Evolutionary conservation across 2,113 vertebrate genomes (phyloP).

Genomic region (Heptranchias perlo): DNA sequence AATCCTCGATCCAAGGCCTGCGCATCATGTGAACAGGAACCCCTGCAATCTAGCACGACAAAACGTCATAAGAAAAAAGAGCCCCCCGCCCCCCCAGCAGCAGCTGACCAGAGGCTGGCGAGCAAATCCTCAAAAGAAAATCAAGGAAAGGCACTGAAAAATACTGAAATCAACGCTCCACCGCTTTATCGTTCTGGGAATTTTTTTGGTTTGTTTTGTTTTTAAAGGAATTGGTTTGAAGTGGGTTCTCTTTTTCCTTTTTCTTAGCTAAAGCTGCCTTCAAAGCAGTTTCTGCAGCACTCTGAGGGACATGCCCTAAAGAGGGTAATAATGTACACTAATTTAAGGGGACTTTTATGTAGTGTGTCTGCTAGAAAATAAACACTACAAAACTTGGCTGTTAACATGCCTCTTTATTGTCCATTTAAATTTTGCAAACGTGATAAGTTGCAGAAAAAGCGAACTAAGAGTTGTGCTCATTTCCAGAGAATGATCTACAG

Average conservation of each 20-base stretch:
- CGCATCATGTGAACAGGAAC: slow-evolving; percentile 85
- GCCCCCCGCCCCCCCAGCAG: neutral
- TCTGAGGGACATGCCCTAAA: slow-evolving; percentile 42
- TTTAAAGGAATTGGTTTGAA: slow-evolving; percentile 34
- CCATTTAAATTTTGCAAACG: neutral
- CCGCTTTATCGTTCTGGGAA: slow-evolving; percentile 24
- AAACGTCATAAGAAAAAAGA: slow-evolving; percentile 50
- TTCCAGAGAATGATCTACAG: neutral
- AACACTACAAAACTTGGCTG: slow-evolving; percentile 45
- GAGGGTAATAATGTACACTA: slow-evolving; percentile 56
- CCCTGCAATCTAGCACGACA: slow-evolving; percentile 57
- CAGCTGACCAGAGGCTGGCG: slow-evolving; percentile 51
- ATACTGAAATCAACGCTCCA: slow-evolving; percentile 29
- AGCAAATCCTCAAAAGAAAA: slow-evolving; percentile 34
- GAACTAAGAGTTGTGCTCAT: neutral
- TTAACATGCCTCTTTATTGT: slow-evolving; percentile 1
- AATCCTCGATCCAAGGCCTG: slow-evolving; percentile 93
- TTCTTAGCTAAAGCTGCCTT: slow-evolving; percentile 78
- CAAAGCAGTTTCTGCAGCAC: slow-evolving; percentile 58
- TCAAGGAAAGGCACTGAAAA: slow-evolving; percentile 32
- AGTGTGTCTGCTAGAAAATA: slow-evolving; percentile 72
- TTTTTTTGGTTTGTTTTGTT: neutral
- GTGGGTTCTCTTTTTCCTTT: slow-evolving; percentile 43
- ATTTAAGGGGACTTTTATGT: slow-evolving; percentile 72
- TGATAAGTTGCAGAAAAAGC: neutral